Base-by-base conservation (phyloP, 2,888 invertebrate species). In the Linnaemya vulpina region DNA sequence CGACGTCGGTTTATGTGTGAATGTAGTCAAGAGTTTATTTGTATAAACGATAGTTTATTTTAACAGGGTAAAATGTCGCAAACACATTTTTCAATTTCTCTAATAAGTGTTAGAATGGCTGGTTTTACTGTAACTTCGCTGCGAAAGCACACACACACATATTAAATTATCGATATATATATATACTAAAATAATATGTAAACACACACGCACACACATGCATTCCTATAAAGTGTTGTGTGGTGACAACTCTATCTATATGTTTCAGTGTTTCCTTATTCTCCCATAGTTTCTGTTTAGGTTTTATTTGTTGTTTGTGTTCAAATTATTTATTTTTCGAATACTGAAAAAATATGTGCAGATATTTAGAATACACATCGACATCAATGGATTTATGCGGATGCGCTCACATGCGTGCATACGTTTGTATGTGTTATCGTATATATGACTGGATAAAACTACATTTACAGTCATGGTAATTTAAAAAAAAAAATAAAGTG, bases 61-160 rank as follows among this genome's bases (percentile, higher is more conserved):
- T 70, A 70, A 63, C 74, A 74, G 70, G 22, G 40, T 75, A 70
- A 74, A 70, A 68, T 82, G 68, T 63, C 67, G 74, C 68, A 83
- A 63, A 74, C 53, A 83, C 51, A 78, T 78, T 78, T 83, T 78
- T 83, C 83, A 83, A 46, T 83, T 70, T 38, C 40, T 68, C 49
- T 9, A 51, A 73, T 60, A 62, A 63, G 53, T 78, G 53, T 58
- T 62, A 51, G 53, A 78, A 62, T 30, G 65, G 55, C 58, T 62
- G 15, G 3, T 40, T 11, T 40, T 11, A 38, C 38, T 38, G 2
- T 40, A 40, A 40, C 11, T 1, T 40, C 11, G 11, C 13, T 10
- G 3, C 9, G 38, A 40, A 40, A 40, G 11, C 38, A 40, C 40
- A 40, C 2, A 40, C 40, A 11, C 40, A 11, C 13, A 40, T 40